A percentile compares a stretch with the other conserved stretches of the same genome.
Evolutionary conservation across 2,888 invertebrate species (phyloP).

Genomic region (Ashinkailepas kermadecensis): DNA sequence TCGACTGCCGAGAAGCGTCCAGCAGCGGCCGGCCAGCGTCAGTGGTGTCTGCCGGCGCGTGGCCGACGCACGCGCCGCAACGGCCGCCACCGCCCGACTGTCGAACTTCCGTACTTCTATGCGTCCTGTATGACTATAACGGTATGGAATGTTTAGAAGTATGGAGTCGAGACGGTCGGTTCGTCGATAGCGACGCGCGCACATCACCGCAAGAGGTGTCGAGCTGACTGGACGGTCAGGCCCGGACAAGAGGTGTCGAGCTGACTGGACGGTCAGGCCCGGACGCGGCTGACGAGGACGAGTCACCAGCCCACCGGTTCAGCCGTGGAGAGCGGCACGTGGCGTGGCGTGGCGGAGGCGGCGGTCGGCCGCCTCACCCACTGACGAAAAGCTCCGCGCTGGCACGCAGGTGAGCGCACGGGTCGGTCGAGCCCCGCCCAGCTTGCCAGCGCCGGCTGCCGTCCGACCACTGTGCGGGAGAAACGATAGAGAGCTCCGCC

Average conservation of each 20-base stretch:
- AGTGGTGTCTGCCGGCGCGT: constrained; percentile 10
- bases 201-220: no score
- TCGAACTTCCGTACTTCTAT: constrained; percentile 32
- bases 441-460: neutral
- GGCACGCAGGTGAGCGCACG: neutral
- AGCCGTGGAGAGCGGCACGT: no score
- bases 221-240: no score
- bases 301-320: no score
- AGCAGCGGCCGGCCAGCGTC: constrained; percentile 22
- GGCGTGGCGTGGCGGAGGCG: no score
- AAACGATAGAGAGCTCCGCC: neutral
- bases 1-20: neutral
- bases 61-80: neutral
- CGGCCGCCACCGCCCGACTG: constrained; percentile 10
- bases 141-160: constrained; percentile 98
- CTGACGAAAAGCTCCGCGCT: neutral
- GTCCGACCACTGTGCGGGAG: neutral
- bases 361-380: no score
- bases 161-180: constrained; percentile 53
- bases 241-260: no score
- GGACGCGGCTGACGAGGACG: no score
- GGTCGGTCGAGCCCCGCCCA: neutral
- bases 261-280: no score
- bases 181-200: neutral
- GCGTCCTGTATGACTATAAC: constrained; percentile 31